phyloP scores from a whole-genome alignment of 2,797 vertebrate genomes.

The Leptodactylus fallax region DNA sequence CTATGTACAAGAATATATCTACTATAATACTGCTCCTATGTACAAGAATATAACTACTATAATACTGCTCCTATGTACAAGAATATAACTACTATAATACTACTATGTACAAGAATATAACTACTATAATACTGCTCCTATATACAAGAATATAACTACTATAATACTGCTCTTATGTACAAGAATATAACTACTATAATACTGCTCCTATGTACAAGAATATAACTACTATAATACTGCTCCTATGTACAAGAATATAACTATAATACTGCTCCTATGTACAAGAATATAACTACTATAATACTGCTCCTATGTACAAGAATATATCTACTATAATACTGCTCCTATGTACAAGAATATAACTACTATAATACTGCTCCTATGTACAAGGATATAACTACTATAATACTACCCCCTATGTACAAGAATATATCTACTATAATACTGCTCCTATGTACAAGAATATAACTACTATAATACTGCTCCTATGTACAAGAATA shows the following conservation, averaged over 20 bases:
- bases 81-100: conserved; percentile 8
- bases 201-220: neutral
- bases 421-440: too few relatives aligned
- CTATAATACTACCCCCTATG: neutral
- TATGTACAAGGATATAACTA: neutral
- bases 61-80: neutral
- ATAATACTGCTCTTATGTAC: conserved; percentile 7
- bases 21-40: conserved; percentile 6
- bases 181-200: conserved; percentile 9
- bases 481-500: too few relatives aligned
- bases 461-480: too few relatives aligned
- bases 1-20: conserved; percentile 11
- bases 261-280: neutral
- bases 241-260: neutral
- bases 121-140: conserved; percentile 5
- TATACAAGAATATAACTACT: conserved; percentile 16
- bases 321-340: conserved; percentile 15
- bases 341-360: conserved; percentile 5
- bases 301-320: conserved; percentile 1
- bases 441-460: neutral
- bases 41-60: conserved; percentile 4
- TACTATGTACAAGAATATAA: too few relatives aligned
- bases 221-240: conserved; percentile 2
- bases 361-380: conserved; percentile 1
- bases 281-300: neutral